Evolutionary conservation across 2,888 invertebrate genomes (phyloP).

Genomic region (Oligia strigilis): DNA sequence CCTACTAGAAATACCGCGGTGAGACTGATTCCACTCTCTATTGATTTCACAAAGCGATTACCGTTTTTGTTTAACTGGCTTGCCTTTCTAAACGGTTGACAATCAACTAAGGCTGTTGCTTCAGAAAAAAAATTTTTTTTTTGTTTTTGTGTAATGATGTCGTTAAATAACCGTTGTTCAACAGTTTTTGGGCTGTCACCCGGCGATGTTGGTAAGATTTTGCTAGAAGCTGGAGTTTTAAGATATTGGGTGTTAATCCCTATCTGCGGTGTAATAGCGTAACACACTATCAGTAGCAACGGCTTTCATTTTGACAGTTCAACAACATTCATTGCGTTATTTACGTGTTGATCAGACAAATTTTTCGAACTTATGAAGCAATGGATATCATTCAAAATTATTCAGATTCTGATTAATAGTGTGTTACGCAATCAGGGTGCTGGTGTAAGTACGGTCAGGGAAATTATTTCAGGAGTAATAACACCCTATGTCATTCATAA

Average conservation of each 20-base stretch:
- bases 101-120: slow-evolving; percentile 52
- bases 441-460: too few relatives aligned
- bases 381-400: too few relatives aligned
- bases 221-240: neutral
- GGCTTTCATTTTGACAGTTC: too few relatives aligned
- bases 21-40: slow-evolving; percentile 72
- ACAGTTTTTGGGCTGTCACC: slow-evolving; percentile 12
- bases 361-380: too few relatives aligned
- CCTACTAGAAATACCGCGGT: slow-evolving; percentile 46
- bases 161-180: slow-evolving; percentile 30
- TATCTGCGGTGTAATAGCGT: neutral
- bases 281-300: too few relatives aligned
- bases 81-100: slow-evolving; percentile 63
- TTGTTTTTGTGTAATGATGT: slow-evolving; percentile 3
- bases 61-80: slow-evolving; percentile 65
- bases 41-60: slow-evolving; percentile 73
- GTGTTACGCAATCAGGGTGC: too few relatives aligned
- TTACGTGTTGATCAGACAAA: too few relatives aligned
- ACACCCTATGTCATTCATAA: too few relatives aligned
- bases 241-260: too few relatives aligned
- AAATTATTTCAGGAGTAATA: too few relatives aligned
- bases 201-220: neutral
- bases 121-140: slow-evolving; percentile 1
- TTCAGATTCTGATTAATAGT: too few relatives aligned
- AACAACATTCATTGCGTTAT: too few relatives aligned